Percentiles rank a stretch among this genome's conserved stretches.
phyloP scores from a whole-genome alignment of 2,113 vertebrate genomes.

The Axis porcinus region DNA sequence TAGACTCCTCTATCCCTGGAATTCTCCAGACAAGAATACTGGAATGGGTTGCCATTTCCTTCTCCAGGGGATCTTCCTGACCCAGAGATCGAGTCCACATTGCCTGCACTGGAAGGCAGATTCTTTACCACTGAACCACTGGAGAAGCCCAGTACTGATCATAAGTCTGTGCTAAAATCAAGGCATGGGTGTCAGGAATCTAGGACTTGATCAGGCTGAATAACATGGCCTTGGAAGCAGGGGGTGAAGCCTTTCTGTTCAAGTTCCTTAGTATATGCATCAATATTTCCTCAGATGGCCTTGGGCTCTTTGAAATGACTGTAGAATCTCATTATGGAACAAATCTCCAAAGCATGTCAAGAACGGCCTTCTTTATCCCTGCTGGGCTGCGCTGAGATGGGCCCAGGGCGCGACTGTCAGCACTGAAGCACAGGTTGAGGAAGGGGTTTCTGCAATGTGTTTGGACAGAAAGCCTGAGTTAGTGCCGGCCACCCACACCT shows the following conservation, averaged over 20 bases:
- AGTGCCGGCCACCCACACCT: neutral
- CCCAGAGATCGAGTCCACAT: neutral
- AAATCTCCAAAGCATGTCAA: neutral
- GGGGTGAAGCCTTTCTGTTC: neutral
- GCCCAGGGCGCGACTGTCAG: neutral
- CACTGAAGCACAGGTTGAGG: neutral
- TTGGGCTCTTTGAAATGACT: neutral
- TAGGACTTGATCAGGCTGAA: neutral
- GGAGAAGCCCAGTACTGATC: neutral
- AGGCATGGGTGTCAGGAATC: neutral
- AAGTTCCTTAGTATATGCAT: neutral
- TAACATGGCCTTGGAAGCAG: neutral
- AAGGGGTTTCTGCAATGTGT: neutral
- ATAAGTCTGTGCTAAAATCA: neutral
- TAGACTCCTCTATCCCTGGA: neutral
- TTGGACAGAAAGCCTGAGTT: slow-evolving; percentile 20
- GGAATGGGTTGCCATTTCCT: neutral
- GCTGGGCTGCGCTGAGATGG: neutral
- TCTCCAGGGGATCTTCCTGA: neutral
- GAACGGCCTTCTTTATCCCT: neutral
- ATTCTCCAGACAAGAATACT: neutral
- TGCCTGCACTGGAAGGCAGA: neutral
- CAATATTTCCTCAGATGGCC: neutral
- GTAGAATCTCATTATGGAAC: neutral
- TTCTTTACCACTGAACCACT: neutral